Base-by-base conservation (phyloP, 2,888 invertebrate genomes). In the Gonocerus acuteangulatus region DNA sequence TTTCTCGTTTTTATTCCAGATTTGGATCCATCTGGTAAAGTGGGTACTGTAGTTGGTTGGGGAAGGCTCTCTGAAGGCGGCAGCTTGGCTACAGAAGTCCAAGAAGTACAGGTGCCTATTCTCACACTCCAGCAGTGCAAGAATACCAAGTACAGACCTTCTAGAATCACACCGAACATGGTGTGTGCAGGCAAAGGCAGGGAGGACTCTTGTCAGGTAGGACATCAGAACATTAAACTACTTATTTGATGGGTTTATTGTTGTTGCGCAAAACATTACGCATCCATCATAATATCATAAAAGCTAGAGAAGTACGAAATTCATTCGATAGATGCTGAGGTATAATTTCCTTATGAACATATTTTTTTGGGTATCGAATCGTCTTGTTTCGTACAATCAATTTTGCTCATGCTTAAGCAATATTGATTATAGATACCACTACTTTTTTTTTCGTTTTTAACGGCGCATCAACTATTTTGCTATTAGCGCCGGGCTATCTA, bases 91-190 rank as follows among this genome's bases (percentile, higher is more conserved):
- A 84, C 83, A 1, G 77, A 87, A 48, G 86, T 89, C 4, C 89
- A 89, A 70, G 89, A 91, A 74, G 90, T 90, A 0, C 82, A 85
- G 68, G 90, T 92, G 44, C 91, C 91, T 0, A 89, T 92, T 66
- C 78, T 89, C 67, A 85, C 86, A 2, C 78, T 89, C 56, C 77
- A 79, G 2, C 89, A 91, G 72, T 91, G 91, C 71, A 78, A 89
- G 39, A 84, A 82, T 52, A 86, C 87, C 82, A 91, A 89, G 74
- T 92, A 92, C 71, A 80, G 88, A 62, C 86, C 89, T 0, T 82
- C 85, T 13, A 79, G 90, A 69, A 91, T 91, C 67, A 90, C 89
- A 7, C 78, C 81, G 60, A 89, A 88, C 70, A 91, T 91, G 91
- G 72, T 91, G 62, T 92, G 91, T 72, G 91, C 91, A 7, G 91